Evolutionary conservation across 2,888 invertebrate genomes (phyloP), one percentile per base, ranked within the genome.

Genomic region (Eulithis prunata): DNA sequence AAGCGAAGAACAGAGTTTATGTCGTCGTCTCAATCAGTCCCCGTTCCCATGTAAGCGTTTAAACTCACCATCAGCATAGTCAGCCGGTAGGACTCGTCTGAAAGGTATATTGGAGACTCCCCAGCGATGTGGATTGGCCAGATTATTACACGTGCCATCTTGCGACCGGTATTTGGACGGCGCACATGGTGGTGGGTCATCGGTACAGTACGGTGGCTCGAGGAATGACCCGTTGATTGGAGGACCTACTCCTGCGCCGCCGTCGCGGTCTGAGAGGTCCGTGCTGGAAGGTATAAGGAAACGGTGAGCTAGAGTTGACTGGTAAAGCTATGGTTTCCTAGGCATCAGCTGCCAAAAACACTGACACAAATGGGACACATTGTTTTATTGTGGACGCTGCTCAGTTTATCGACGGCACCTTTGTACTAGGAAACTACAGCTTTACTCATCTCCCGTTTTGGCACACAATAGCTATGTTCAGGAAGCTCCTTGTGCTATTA

Each of bases 111-210:
- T 95, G 0, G 96, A 94, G 0, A 95, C 95, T 0, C 98, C 98
- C 93, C 94, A 96, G 3, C 88, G 86, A n/a, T 91, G 82, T 0
- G 96, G 95, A 72, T 96, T 89, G 8, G 89, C 75, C 65, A 95
- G 82, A 82, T 96, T 97, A 81, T 98, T 98, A 83, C 98, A 98
- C 3, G 94, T 94, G 0, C 97, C 98, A 74, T 97, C 95, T 46
- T 94, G 91, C 0, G 93, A 93, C 14, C 97, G 90, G 82, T 96
- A 97, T 74, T 93, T 94, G 21, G 89, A 85, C 66, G 82, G 82
- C 10, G 81, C 74, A 64, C 95, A 95, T 0, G 88, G 83, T 0
- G 87, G 77, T 0, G 82, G 75, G 0, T 74, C 66, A 14, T 77
- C 74, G 13, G 66, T 47, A 71, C 88, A 91, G 80, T 91, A 91